Conservation (phyloP, 2,113 vertebrate species). For the Ictidomys tridecemlineatus region DNA sequence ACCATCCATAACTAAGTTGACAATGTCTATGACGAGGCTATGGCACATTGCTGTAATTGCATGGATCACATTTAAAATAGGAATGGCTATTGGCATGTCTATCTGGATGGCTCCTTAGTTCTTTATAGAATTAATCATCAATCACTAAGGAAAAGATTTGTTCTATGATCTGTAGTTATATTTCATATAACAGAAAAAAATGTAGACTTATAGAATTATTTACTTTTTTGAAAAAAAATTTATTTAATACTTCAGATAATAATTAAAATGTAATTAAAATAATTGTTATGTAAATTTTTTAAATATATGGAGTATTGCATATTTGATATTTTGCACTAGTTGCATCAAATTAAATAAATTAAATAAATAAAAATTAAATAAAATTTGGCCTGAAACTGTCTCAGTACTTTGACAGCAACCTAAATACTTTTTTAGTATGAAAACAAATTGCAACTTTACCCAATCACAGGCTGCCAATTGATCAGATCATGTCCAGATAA, state of each 20-base stretch:
- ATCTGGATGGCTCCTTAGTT: neutral
- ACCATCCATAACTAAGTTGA: neutral
- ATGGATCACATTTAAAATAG: neutral
- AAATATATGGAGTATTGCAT: neutral
- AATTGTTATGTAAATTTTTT: neutral
- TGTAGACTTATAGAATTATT: neutral
- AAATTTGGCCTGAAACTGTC: neutral
- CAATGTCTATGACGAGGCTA: neutral
- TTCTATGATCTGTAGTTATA: neutral
- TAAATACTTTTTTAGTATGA: neutral
- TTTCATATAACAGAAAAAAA: neutral
- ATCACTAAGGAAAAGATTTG: neutral
- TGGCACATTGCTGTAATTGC: neutral
- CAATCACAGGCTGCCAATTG: neutral
- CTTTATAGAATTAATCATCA: neutral
- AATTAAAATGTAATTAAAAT: neutral
- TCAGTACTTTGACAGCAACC: neutral
- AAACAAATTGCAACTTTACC: neutral
- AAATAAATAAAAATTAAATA: neutral
- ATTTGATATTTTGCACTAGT: neutral
- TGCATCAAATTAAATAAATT: neutral
- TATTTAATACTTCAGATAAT: neutral
- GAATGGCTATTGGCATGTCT: neutral
- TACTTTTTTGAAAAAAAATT: neutral
- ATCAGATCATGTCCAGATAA: neutral